Base-by-base conservation (phyloP, 1,140 invertebrate species). In the Holotrichia oblita region DNA sequence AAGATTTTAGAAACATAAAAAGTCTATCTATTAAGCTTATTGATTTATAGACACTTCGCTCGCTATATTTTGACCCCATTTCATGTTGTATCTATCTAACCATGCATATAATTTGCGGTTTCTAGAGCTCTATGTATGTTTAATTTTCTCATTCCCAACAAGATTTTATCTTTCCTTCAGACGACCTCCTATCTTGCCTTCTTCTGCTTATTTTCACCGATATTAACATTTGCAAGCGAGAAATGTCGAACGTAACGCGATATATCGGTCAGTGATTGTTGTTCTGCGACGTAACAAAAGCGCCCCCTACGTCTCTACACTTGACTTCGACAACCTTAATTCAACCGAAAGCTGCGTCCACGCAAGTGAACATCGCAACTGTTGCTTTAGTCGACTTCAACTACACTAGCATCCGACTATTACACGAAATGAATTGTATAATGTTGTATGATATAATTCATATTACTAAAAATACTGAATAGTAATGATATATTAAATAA, bases 191-290 rank as follows among this genome's bases (percentile, higher is more conserved):
- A 10, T 48, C 8, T n/a, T 10, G 44, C 44, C 3, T 48, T 48
- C 44, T n/a, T 48, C 61, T 64, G 20, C 61, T 64, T 27, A 64
- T 17, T 64, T n/a, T 64, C 61, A 20, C 10, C 61, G 61, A 64
- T 64, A 64, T 64, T 27, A 3, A 64, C 9, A 64, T 48, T 48
- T 48, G 44, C n/a, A 64, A 20, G 24, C 61, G 61, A 20, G 61
- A 64, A 64, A 64, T 64, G 61, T 48, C 44, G 3, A 48, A 10
- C 44, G 44, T 48, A 48, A 48, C 44, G 44, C 44, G 44, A 48
- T 48, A 48, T 48, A 48, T 64, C 61, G 61, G 61, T 64, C 61
- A 64, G 61, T 64, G 61, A 64, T 64, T 64, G 61, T 64, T 64
- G 61, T 64, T 27, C 44, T 48, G 44, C 44, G 44, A 48, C 61